Evolutionary conservation across 2,797 vertebrate species (phyloP).

Genomic region (Sphenodon punctatus): DNA sequence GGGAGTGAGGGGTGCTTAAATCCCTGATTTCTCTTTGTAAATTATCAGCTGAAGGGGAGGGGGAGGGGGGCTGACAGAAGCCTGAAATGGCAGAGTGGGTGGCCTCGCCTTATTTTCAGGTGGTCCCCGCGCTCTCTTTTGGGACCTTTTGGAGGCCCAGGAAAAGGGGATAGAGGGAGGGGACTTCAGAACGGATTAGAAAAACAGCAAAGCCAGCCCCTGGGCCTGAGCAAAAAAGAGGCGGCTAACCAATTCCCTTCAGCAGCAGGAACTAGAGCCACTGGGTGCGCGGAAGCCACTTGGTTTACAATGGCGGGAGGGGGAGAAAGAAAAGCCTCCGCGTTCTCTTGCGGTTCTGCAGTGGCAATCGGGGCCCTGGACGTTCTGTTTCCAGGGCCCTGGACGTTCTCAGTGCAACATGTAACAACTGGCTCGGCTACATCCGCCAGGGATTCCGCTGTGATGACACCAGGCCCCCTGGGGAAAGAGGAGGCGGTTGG

Average conservation of each 20-base stretch:
- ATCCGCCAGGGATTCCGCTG: background rate
- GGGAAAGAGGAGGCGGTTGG: no score
- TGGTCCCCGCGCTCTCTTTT: slow-evolving; percentile 67
- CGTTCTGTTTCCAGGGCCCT: background rate
- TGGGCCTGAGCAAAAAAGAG: background rate
- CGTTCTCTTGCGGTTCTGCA: no score
- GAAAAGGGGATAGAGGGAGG: slow-evolving; percentile 66
- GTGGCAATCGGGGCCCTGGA: no score
- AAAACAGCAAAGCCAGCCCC: slow-evolving; percentile 19
- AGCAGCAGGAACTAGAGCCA: background rate
- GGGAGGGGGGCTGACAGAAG: slow-evolving; percentile 62
- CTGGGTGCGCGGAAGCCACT: background rate
- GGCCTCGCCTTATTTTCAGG: slow-evolving; percentile 73
- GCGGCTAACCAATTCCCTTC: background rate
- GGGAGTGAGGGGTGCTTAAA: slow-evolving; percentile 30
- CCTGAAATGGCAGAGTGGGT: slow-evolving; percentile 66
- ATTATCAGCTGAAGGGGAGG: slow-evolving; percentile 46
- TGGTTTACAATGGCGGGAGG: background rate
- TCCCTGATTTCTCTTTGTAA: slow-evolving; percentile 47
- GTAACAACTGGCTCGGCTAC: background rate
- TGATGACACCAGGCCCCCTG: background rate
- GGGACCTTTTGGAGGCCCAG: slow-evolving; percentile 72
- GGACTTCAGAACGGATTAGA: slow-evolving; percentile 41
- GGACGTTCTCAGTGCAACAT: background rate
- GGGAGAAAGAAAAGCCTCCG: no score